phyloP scores from a whole-genome alignment of 2,113 vertebrate species.

The Scomber scombrus region DNA sequence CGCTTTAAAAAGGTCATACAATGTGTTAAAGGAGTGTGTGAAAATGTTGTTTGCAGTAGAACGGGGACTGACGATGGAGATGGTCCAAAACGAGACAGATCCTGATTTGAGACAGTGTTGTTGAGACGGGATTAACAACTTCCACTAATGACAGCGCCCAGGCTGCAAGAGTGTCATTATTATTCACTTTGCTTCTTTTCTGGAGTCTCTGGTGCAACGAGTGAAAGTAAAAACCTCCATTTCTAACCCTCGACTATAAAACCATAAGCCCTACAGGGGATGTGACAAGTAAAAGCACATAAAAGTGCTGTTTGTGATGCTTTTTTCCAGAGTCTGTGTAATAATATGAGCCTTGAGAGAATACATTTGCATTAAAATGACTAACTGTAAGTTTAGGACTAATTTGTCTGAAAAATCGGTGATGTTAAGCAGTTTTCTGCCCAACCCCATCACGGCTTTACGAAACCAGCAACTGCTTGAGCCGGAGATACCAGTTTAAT shows the following conservation, averaged over 20 bases:
- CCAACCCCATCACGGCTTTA: background rate
- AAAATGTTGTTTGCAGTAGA: background rate
- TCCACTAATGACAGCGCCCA: conserved; percentile 40
- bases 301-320: background rate
- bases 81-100: conserved; percentile 15
- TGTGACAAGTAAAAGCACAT: conserved; percentile 4
- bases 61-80: background rate
- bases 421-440: background rate
- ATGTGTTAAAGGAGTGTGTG: background rate
- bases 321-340: background rate
- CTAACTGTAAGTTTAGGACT: background rate
- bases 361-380: background rate
- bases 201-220: background rate
- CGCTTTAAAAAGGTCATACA: background rate
- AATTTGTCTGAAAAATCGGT: background rate
- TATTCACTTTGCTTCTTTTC: conserved; percentile 30
- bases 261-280: background rate
- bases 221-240: conserved; percentile 24
- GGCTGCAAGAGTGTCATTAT: conserved; percentile 42
- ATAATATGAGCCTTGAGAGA: conserved; percentile 1
- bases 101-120: conserved; percentile 36
- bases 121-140: conserved; percentile 43
- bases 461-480: background rate
- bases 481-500: background rate
- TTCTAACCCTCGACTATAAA: conserved; percentile 2